phyloP scores from a whole-genome alignment of 2,797 vertebrate species.

The Halcyon badia region DNA sequence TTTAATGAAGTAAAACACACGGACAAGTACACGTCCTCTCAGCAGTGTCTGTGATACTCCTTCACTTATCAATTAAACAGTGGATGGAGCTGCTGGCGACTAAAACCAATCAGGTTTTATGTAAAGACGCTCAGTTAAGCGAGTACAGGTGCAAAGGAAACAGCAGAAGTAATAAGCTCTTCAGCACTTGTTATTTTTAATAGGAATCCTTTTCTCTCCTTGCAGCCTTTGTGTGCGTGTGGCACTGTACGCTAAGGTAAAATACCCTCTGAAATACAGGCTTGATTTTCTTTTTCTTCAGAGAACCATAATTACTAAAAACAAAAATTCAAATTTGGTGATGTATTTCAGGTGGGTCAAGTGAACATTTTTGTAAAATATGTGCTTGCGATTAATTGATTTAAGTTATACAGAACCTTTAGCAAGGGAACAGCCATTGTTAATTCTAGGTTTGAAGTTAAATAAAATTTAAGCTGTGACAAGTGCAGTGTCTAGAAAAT shows the following conservation, averaged over 20 bases:
- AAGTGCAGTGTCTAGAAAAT: slow-evolving; percentile 71
- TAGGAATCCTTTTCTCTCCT: slow-evolving; percentile 39
- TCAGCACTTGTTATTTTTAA: slow-evolving; percentile 42
- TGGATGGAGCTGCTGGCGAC: not conserved
- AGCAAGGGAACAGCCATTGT: slow-evolving; percentile 55
- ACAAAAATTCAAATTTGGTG: slow-evolving; percentile 12
- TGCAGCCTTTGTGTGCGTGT: slow-evolving; percentile 8
- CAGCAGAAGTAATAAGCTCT: slow-evolving; percentile 35
- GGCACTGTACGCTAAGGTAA: not conserved
- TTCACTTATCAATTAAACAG: not conserved
- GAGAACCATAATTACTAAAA: slow-evolving; percentile 34
- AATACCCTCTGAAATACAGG: slow-evolving; percentile 42
- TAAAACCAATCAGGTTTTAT: not conserved
- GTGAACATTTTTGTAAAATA: slow-evolving; percentile 54
- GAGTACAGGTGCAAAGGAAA: not conserved
- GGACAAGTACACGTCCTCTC: not conserved
- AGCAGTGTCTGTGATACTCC: not conserved
- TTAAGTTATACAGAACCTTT: slow-evolving; percentile 66
- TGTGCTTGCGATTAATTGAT: slow-evolving; percentile 55
- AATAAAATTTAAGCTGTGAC: slow-evolving; percentile 74
- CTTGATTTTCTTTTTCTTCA: slow-evolving; percentile 40
- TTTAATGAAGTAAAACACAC: not conserved
- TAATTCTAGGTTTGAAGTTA: slow-evolving; percentile 72
- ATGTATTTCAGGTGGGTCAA: slow-evolving; percentile 59
- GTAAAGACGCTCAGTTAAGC: not conserved